Evolutionary conservation across 1,140 invertebrate genomes (phyloP), one percentile per base, ranked within the genome.

Genomic region (Frieseomelitta varia): DNA sequence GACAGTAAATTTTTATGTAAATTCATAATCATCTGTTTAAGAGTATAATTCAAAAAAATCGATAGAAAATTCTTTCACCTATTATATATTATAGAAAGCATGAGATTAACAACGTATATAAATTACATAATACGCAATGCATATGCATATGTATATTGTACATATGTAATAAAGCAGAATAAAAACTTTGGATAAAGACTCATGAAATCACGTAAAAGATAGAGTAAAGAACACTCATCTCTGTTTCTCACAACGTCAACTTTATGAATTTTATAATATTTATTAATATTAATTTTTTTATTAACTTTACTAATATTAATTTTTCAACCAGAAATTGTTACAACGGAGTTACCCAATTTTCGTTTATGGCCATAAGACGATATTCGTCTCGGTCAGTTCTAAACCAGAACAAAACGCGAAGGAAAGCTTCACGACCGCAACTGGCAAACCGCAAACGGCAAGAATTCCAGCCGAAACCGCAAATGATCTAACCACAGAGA

Each of bases 401-500:
- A 56, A 74, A 56, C 19, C 53, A 30, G 11, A 56, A 34, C 27
- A 56, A 74, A 74, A 74, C 53, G 53, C 30, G 72, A 58, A 30
- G 34, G 34, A 58, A 56, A 56, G 51, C 72, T 74, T 74, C 10
- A 58, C 27, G 19, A 58, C 72, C 72, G 53, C 72, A 74, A 74
- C 34, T 74, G n/a, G 47, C 21, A 53, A 14, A 73, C 71, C 71
- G 47, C 71, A 73, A 73, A 73, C 51, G 21, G 19, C 72, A 56
- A 53, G 72, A 74, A 74, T 74, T 74, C 27, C 30, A 56, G 19
- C 72, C 58, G 72, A 11, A 30, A 21, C 21, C 72, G 27, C 53
- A 56, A 74, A 74, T 74, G 53, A 27, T 74, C 58, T 74, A 74
- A n/a, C 72, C 53, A 17, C 65, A 58, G 58, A 10, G 39, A 47